phyloP scores from a whole-genome alignment of 2,113 vertebrate genomes.

The Patagioenas fasciata region DNA sequence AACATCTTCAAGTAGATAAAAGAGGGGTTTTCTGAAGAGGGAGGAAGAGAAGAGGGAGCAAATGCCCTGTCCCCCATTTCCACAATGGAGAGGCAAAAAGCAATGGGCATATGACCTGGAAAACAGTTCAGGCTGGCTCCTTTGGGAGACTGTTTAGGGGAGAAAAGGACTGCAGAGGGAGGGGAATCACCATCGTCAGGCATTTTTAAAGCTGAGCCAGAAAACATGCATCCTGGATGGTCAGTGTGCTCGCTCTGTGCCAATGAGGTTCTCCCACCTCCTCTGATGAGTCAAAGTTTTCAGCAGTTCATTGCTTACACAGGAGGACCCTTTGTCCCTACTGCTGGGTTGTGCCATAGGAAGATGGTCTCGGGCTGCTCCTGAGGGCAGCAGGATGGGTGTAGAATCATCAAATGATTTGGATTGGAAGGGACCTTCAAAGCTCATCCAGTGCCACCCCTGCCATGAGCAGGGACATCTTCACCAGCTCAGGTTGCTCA shows the following conservation, averaged over 20 bases:
- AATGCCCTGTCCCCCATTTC: not conserved
- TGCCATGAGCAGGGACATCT: too few species aligned
- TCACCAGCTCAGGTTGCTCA: too few species aligned
- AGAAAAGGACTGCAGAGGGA: not conserved
- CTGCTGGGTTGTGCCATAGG: too few species aligned
- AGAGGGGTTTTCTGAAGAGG: not conserved
- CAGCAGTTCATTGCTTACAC: not conserved
- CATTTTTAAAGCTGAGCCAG: not conserved
- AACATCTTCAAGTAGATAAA: not conserved
- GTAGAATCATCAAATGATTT: too few species aligned
- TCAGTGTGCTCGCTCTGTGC: not conserved
- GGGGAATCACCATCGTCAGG: not conserved
- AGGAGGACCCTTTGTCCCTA: not conserved
- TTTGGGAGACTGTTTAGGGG: rapidly evolving
- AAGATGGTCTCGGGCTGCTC: too few species aligned
- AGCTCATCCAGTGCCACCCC: too few species aligned
- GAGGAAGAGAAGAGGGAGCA: not conserved
- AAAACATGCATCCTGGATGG: rapidly evolving
- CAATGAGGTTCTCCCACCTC: not conserved
- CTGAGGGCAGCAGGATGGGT: too few species aligned
- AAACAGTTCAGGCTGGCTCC: not conserved
- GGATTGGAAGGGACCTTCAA: too few species aligned
- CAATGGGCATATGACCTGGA: not conserved
- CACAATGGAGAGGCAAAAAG: not conserved
- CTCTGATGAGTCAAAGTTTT: not conserved